These are phyloP conservation scores for Cartodere bifasciata DNA, from an alignment of 2,888 invertebrate species.

Conservation along the genomic window DNA sequence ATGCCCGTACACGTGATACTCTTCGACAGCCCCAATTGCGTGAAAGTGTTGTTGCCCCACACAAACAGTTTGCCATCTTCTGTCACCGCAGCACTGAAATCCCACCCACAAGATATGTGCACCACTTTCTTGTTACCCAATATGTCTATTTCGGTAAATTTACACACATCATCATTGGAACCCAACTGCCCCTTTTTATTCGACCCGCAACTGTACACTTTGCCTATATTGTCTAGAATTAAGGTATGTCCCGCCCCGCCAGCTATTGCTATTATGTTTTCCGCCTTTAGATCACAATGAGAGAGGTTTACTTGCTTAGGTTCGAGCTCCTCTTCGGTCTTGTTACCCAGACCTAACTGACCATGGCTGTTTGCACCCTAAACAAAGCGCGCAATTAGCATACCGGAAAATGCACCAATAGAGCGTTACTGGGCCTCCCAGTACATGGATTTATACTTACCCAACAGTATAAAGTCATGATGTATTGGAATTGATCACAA, in stretches of 20 bases:
- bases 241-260: conserved; percentile 72
- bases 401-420: too few relatives aligned
- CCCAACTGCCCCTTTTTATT: conserved; percentile 65
- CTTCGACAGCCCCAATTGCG: conserved; percentile 55
- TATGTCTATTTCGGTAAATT: conserved; percentile 48
- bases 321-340: conserved; percentile 51
- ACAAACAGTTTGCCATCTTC: conserved; percentile 55
- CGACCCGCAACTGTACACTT: conserved; percentile 65
- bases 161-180: conserved; percentile 37
- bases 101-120: conserved; percentile 69
- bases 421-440: conserved; percentile 4
- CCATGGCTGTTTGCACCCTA: conserved; percentile 80
- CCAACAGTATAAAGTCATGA: conserved; percentile 30
- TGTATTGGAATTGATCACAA: conserved; percentile 10
- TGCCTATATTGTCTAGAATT: conserved; percentile 52
- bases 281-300: conserved; percentile 28
- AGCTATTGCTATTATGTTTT: conserved; percentile 47
- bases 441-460: conserved; percentile 19
- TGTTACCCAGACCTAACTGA: conserved; percentile 57
- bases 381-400: conserved; percentile 10
- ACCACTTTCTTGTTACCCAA: conserved; percentile 42
- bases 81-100: conserved; percentile 63
- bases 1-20: conserved; percentile 34
- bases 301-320: conserved; percentile 37
- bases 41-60: conserved; percentile 74